phyloP scores from a whole-genome alignment of 2,113 vertebrate species.

The Hyaena hyaena region DNA sequence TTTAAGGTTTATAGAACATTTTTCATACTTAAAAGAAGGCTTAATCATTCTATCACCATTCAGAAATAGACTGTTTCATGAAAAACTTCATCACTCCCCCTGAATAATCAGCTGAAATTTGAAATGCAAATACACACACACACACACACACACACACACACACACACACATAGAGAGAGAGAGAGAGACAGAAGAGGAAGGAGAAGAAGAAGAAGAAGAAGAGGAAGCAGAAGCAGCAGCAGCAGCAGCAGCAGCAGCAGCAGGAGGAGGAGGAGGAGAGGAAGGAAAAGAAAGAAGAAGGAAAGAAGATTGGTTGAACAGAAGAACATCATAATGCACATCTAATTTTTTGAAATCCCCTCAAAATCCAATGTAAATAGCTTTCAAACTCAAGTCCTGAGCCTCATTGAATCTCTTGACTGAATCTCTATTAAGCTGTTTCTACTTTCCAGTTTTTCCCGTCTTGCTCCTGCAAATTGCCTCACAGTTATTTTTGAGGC shows the following conservation, averaged over 20 bases:
- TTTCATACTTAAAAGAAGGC: background rate
- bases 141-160: too few relatives aligned
- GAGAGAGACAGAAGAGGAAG: background rate
- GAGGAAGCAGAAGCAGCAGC: too few relatives aligned
- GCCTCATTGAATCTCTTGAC: background rate
- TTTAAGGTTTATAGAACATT: constrained; percentile 16
- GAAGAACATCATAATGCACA: background rate
- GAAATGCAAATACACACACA: background rate
- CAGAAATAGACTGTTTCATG: background rate
- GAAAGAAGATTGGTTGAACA: background rate
- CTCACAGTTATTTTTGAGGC: background rate
- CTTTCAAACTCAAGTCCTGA: background rate
- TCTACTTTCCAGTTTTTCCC: constrained; percentile 1
- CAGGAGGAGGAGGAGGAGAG: background rate
- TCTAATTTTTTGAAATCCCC: background rate
- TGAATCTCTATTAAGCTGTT: background rate
- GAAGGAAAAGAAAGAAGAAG: background rate
- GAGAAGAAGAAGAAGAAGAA: background rate
- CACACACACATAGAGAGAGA: background rate
- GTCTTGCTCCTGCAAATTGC: background rate
- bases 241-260: too few relatives aligned
- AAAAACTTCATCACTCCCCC: background rate
- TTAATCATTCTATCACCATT: background rate
- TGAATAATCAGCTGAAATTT: background rate
- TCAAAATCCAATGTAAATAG: background rate